These are phyloP conservation scores for Batillaria attramentaria DNA, from an alignment of 1,140 invertebrate species.

Conservation along the genomic window DNA sequence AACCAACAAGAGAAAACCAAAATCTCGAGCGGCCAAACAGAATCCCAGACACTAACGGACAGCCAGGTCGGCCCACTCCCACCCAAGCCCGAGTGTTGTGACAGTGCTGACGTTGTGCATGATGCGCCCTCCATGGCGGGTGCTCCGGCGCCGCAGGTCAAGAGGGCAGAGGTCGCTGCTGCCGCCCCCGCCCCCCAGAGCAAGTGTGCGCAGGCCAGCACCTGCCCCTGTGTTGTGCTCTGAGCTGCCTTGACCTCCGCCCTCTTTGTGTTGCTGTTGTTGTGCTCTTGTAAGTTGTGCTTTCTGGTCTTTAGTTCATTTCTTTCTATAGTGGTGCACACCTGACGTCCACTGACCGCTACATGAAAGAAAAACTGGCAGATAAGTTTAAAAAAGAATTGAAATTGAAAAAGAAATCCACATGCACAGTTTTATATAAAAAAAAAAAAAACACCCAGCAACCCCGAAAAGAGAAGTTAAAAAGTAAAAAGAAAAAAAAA, in stretches of 20 bases:
- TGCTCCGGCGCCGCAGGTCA: slow-evolving; percentile 4
- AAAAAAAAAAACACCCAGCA: too few relatives aligned
- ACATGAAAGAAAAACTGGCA: too few relatives aligned
- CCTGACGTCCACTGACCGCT: too few relatives aligned
- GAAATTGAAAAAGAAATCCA: too few relatives aligned
- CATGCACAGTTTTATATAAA: too few relatives aligned
- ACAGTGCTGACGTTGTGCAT: slow-evolving; percentile 39
- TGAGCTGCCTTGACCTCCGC: slow-evolving; percentile 35
- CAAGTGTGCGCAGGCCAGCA: too few relatives aligned
- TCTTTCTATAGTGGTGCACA: too few relatives aligned
- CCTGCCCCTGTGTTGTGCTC: slow-evolving; percentile 57
- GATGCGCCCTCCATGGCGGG: slow-evolving; percentile 6
- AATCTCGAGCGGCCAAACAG: background rate
- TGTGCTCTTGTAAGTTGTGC: slow-evolving; percentile 38
- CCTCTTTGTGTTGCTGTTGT: slow-evolving; percentile 36
- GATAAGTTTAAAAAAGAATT: too few relatives aligned
- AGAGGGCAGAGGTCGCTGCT: background rate
- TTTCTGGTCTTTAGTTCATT: slow-evolving; percentile 42
- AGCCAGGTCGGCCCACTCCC: slow-evolving; percentile 6
- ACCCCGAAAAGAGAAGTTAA: too few relatives aligned
- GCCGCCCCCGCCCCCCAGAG: too few relatives aligned
- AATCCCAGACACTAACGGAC: background rate
- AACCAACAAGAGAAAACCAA: too few relatives aligned
- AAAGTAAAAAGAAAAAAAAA: too few relatives aligned
- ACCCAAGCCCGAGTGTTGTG: slow-evolving; percentile 26